A percentile compares a stretch with the other conserved stretches of the same genome.
Conservation (phyloP, 2,113 vertebrate species). For the Nycticebus coucang region DNA sequence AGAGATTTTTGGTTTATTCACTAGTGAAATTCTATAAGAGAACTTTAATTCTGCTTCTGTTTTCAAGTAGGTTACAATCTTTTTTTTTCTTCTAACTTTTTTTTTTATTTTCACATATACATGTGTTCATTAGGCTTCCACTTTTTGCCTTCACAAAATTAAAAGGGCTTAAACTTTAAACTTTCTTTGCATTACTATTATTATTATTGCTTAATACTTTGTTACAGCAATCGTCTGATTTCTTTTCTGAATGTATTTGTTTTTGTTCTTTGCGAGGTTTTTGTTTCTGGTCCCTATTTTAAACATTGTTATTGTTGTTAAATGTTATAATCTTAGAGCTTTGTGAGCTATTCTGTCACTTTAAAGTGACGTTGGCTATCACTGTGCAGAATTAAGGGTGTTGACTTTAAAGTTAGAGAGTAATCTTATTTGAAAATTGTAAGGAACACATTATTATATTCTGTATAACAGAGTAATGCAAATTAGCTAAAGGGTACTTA, state of each 20-base stretch:
- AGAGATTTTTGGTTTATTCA: not conserved
- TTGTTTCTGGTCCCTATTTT: too few species aligned
- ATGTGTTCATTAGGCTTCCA: too few species aligned
- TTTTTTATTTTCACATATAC: too few species aligned
- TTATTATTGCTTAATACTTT: too few species aligned
- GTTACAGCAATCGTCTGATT: too few species aligned
- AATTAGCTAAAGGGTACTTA: not conserved
- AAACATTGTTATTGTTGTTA: too few species aligned
- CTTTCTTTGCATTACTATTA: too few species aligned
- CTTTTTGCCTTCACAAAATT: too few species aligned
- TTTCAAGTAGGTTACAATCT: not conserved
- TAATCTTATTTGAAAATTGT: slow-evolving; percentile 6
- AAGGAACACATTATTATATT: not conserved
- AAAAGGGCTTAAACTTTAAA: too few species aligned
- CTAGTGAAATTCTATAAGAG: not conserved
- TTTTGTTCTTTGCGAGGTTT: too few species aligned
- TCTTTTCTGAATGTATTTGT: too few species aligned
- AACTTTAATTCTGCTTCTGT: not conserved
- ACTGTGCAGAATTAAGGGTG: not conserved
- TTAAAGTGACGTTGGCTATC: slow-evolving; percentile 14
- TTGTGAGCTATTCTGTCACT: not conserved
- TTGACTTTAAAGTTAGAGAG: not conserved
- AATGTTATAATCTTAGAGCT: not conserved
- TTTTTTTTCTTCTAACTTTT: not conserved
- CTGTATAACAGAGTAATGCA: not conserved